Percentiles rank a stretch among this genome's conserved stretches.
Conservation (phyloP, 2,113 vertebrate species). For the Passer montanus region DNA sequence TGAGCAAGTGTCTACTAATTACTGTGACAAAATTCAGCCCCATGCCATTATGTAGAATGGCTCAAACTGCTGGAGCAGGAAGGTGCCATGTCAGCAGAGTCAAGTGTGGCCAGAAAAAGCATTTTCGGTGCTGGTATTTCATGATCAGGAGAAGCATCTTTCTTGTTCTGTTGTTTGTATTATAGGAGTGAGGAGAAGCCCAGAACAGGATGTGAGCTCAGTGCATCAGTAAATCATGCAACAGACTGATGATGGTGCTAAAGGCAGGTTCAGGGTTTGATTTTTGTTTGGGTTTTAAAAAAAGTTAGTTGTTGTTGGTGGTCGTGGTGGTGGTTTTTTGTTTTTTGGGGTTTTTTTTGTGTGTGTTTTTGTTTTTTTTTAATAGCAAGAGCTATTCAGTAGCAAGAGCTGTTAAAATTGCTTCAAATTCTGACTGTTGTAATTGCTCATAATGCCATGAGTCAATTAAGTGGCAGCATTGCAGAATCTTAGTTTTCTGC, state of each 20-base stretch:
- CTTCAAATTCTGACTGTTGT: not conserved
- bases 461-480: not conserved
- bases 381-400: not conserved
- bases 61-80: not conserved
- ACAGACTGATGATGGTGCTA: not conserved
- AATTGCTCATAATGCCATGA: slow-evolving; percentile 14
- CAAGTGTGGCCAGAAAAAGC: not conserved
- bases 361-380: not conserved
- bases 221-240: not conserved
- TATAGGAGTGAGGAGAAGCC: not conserved
- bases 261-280: not conserved
- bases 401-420: slow-evolving; percentile 17
- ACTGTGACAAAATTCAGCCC: not conserved
- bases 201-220: not conserved
- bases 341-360: not conserved
- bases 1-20: not conserved
- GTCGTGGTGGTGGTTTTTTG: no score
- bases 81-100: not conserved
- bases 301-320: not conserved
- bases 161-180: not conserved
- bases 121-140: not conserved
- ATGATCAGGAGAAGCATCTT: not conserved
- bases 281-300: not conserved
- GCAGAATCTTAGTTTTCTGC: slow-evolving; percentile 39
- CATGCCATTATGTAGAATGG: not conserved